Base-by-base conservation (phyloP, 2,797 vertebrate species). In the Eulemur rubriventer region DNA sequence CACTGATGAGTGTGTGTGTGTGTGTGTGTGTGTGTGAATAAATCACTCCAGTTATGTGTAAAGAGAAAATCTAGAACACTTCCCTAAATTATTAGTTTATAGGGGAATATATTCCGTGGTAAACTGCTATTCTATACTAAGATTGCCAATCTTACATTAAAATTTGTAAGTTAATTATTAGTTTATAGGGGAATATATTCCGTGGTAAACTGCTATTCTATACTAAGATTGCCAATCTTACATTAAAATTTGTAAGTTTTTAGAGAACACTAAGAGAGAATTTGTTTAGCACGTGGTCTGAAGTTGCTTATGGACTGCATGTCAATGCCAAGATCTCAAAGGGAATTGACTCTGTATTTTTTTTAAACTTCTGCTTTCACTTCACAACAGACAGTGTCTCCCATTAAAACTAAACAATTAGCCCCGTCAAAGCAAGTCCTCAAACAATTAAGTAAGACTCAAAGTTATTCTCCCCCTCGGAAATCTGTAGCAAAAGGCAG, bases 21-120 rank as follows among this genome's bases (percentile, higher is more conserved):
- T 57, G 13, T 38, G 55, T 73, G 46, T 50, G 18, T 17, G 50
- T 61, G n/a, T 73, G 38, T 79, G 78, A 73, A 11, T 83, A 82
- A 86, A 26, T 83, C 50, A 86, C 41, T 88, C 17, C 26, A 92
- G 35, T 96, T 67, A 50, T 55, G 22, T 89, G 24, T 75, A 85
- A 83, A 61, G 38, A 96, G 46, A 91, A 95, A 86, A 91, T 89
- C n/a, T 88, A 89, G 85, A 89, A 61, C 13, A 43, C 4, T 59
- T 76, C 8, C n/a, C 84, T 33, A n/a, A 79, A 41, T n/a, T 85
- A 3, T 75, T 84, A 46, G 22, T 67, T 81, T 76, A 84, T 48
- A 59, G 24, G 92, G 17, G n/a, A 50, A 65, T 81, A 55, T 20
- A 8, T 35, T 59, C 17, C 85, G 9, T 86, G 55, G 30, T n/a